These are phyloP conservation scores for Empidonax alnorum DNA, from an alignment of 2,113 vertebrate genomes.

Conservation along the genomic window DNA sequence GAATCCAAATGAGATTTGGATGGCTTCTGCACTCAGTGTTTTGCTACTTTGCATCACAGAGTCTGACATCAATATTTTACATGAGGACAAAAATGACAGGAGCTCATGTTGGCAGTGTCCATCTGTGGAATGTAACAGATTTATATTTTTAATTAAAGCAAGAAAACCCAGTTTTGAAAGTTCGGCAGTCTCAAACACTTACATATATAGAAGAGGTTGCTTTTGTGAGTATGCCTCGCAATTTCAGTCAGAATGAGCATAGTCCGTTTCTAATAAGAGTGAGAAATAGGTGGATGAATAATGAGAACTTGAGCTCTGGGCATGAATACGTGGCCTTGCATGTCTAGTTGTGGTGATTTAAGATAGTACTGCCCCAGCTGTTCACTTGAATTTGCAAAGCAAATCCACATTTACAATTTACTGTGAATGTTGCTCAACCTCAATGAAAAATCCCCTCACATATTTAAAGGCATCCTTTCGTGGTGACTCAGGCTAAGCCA, in stretches of 20 bases:
- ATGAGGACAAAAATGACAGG: neutral
- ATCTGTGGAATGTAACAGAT: neutral
- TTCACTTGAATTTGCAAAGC: neutral
- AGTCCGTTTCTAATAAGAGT: neutral
- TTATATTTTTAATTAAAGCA: constrained; percentile 20
- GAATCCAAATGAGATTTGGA: constrained; percentile 51
- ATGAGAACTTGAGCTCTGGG: neutral
- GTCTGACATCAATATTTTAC: neutral
- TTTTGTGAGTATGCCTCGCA: neutral
- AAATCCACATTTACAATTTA: neutral
- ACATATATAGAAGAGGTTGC: neutral
- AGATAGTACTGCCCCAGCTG: neutral
- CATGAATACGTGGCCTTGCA: neutral
- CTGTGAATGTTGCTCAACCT: neutral
- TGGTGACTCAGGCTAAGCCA: neutral
- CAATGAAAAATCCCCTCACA: neutral
- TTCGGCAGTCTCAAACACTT: neutral
- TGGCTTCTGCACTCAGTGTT: constrained; percentile 8
- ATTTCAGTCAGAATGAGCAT: neutral
- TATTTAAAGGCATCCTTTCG: neutral
- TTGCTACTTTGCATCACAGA: constrained; percentile 26
- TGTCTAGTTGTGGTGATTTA: neutral
- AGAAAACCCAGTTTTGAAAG: neutral
- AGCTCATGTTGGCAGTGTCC: neutral
- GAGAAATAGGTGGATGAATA: neutral